A percentile compares a stretch with the other conserved stretches of the same genome.
Conservation (phyloP, 2,797 vertebrate genomes). For the Neoniphon sammara region DNA sequence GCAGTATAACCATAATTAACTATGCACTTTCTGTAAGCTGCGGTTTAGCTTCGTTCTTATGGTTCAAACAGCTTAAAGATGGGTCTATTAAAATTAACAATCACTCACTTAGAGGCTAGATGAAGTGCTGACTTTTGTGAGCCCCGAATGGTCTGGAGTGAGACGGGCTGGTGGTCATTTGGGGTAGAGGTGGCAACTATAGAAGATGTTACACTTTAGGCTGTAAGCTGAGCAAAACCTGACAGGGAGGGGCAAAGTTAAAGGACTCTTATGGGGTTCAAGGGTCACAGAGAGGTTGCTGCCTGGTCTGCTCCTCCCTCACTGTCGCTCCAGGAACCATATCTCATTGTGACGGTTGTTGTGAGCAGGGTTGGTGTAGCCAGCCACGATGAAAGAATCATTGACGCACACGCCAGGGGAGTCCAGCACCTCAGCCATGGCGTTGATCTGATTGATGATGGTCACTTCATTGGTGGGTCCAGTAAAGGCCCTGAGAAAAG, state of each 20-base stretch:
- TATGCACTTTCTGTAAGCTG: conserved; percentile 35
- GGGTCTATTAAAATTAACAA: conserved; percentile 11
- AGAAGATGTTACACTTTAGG: conserved; percentile 60
- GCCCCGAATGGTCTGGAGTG: conserved; percentile 35
- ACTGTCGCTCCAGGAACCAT: conserved; percentile 88
- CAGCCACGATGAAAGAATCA: conserved; percentile 89
- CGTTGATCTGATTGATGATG: conserved; percentile 84
- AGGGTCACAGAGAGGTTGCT: conserved; percentile 29
- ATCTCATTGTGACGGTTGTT: conserved; percentile 88
- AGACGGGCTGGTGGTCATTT: conserved; percentile 55
- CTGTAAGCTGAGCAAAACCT: conserved; percentile 50
- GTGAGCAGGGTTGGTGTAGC: conserved; percentile 90
- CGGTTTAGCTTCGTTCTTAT: conserved; percentile 23
- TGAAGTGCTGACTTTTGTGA: conserved; percentile 21
- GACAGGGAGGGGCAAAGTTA: conserved; percentile 48
- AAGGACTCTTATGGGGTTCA: conserved; percentile 51
- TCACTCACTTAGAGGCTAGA: conserved; percentile 20
- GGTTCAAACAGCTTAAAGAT: conserved; percentile 25
- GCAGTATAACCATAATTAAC: not conserved
- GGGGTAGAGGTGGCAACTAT: conserved; percentile 38
- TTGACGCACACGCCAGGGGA: conserved; percentile 75
- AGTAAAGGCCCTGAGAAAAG: conserved; percentile 82
- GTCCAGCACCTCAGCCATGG: conserved; percentile 84
- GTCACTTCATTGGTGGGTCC: conserved; percentile 89
- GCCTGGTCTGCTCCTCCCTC: conserved; percentile 36